Evolutionary conservation across 2,113 vertebrate species (phyloP), one percentile per base, ranked within the genome.

Genomic region (Smithornis capensis): DNA sequence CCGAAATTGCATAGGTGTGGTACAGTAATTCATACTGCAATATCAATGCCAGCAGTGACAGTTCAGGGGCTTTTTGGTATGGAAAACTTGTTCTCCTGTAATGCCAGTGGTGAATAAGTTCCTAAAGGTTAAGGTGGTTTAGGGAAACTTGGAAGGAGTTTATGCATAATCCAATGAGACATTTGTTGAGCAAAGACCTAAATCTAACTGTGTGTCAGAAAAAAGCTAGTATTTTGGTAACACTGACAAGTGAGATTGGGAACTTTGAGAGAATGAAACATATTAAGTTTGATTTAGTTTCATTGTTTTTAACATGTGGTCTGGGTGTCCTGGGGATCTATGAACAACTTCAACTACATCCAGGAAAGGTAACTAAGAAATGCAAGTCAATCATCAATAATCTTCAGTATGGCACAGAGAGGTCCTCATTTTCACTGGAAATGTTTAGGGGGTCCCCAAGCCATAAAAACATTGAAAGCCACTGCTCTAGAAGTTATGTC

Each of bases 401-500:
- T 23, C 9, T 77, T 74, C 68, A 33, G 14, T 18, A 33, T 0
- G 5, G 19, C 53, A 37, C 9, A 56, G 62, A 73, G 78, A 87
- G 38, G 53, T 69, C 62, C 82, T 69, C 0, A 0, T 47, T 93
- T 77, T 55, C 59, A 77, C 37, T 35, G 75, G 49, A 85, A 91
- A 94, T 2, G 5, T 77, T 90, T 42, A 70, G 42, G 37, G 42
- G 19, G 14, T 65, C 94, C 88, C 60, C 79, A 86, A 86, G 63
- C 27, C 75, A 92, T 67, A 90, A 92, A 96, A 93, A 57, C 86
- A 63, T 6, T 44, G 83, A 83, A 90, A 90, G 52, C 18, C 22
- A 15, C 63, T 53, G 63, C 68, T 95, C 88, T 74, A 92, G 89
- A 95, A 94, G 55, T 75, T 37, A 49, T 1, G 1, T 59, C 91